These are phyloP conservation scores for Burhinus oedicnemus DNA, from an alignment of 2,113 vertebrate species.

Conservation along the genomic window DNA sequence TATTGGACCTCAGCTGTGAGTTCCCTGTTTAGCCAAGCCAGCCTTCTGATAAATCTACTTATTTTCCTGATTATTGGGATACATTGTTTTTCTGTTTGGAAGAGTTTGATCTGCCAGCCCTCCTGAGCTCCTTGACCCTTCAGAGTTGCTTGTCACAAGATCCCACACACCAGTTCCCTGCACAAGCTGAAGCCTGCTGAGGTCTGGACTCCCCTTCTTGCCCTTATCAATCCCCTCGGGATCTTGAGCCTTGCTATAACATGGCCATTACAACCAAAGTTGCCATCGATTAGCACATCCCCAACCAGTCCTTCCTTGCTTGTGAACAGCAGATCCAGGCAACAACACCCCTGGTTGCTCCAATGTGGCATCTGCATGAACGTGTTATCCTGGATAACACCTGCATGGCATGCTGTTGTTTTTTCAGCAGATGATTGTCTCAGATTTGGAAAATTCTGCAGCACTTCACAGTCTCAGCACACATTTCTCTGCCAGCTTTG, in stretches of 20 bases:
- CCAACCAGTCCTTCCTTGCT: not conserved
- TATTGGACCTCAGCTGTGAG: not conserved
- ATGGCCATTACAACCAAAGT: not conserved
- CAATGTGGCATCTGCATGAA: not conserved
- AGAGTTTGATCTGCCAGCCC: not conserved
- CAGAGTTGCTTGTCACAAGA: too few relatives aligned
- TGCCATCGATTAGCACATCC: not conserved
- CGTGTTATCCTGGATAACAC: not conserved
- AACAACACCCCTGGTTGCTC: not conserved
- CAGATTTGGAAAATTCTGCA: not conserved
- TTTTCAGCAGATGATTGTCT: not conserved
- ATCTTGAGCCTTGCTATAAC: fast-evolving
- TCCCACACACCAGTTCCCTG: not conserved
- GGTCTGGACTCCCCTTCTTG: not conserved
- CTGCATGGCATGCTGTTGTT: not conserved
- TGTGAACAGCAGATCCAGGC: not conserved
- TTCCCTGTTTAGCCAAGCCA: not conserved
- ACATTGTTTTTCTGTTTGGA: not conserved
- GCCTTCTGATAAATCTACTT: not conserved
- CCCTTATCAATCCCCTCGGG: fast-evolving
- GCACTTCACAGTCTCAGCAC: not conserved
- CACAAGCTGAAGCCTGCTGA: not conserved
- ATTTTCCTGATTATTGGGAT: not conserved
- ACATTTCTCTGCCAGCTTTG: not conserved
- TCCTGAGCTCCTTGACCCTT: not conserved